These are phyloP conservation scores for Lepus oiostolus DNA, from an alignment of 2,797 vertebrate species.

Conservation along the genomic window DNA sequence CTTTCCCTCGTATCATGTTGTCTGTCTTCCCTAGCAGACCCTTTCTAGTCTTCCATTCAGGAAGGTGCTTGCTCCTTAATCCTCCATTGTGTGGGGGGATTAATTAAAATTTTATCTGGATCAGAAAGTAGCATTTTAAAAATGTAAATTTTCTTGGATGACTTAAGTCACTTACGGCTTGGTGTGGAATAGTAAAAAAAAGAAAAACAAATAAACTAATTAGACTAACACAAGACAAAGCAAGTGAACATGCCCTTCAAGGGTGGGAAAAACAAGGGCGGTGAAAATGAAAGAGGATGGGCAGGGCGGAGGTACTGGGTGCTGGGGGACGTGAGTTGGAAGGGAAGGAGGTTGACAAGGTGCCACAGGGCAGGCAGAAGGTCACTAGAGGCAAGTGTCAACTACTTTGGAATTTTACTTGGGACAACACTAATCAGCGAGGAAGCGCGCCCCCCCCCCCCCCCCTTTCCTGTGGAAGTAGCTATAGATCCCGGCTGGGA, in stretches of 20 bases:
- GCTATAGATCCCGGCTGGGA: background rate
- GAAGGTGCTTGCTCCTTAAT: background rate
- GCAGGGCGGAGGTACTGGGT: background rate
- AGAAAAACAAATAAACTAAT: background rate
- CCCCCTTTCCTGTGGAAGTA: background rate
- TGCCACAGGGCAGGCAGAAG: background rate
- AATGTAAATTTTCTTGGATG: constrained; percentile 13
- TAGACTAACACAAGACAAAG: background rate
- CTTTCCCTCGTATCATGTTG: background rate
- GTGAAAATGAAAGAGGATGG: too few species aligned
- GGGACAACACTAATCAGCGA: background rate
- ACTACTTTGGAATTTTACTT: background rate
- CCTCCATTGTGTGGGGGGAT: background rate
- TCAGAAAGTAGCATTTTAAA: constrained; percentile 40
- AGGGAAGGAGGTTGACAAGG: background rate
- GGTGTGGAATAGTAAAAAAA: background rate
- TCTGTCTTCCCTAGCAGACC: background rate
- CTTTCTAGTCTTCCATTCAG: background rate
- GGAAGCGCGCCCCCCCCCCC: background rate
- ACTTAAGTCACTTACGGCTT: constrained; percentile 40
- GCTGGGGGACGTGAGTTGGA: background rate
- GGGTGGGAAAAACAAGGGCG: background rate
- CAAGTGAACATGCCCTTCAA: background rate
- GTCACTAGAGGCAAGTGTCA: background rate
- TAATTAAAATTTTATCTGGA: constrained; percentile 20